These are phyloP conservation scores for Lethenteron camtschaticum DNA, from an alignment of 2,113 vertebrate species.

Conservation along the genomic window DNA sequence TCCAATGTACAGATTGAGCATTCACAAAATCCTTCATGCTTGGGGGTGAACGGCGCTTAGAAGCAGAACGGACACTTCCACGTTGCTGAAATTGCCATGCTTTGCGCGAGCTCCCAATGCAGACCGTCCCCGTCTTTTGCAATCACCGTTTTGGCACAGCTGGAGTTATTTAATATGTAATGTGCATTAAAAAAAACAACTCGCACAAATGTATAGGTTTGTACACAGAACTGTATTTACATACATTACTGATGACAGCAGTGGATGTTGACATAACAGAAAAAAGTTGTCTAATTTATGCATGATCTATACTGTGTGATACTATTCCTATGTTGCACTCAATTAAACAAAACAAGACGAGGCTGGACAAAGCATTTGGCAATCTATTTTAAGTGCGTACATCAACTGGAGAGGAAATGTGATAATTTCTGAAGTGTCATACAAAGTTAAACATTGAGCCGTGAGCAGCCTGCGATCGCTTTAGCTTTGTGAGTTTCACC, in stretches of 20 bases:
- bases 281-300: not conserved
- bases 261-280: not conserved
- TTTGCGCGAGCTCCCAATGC: not conserved
- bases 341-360: not conserved
- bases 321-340: not conserved
- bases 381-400: conserved; percentile 1
- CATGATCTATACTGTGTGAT: not conserved
- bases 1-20: too few species aligned
- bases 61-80: not conserved
- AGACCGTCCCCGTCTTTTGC: not conserved
- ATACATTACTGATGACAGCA: conserved; percentile 2
- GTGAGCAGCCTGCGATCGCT: not conserved
- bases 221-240: conserved; percentile 6
- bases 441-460: not conserved
- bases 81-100: not conserved
- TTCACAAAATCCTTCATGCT: not conserved
- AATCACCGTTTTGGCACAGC: not conserved
- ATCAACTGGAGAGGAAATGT: not conserved
- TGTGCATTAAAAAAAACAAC: not conserved
- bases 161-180: not conserved
- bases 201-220: not conserved
- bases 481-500: not conserved
- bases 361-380: not conserved
- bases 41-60: not conserved
- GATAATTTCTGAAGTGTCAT: not conserved